Evolutionary conservation across 2,797 vertebrate genomes (phyloP).

Genomic region (Microtus californicus): DNA sequence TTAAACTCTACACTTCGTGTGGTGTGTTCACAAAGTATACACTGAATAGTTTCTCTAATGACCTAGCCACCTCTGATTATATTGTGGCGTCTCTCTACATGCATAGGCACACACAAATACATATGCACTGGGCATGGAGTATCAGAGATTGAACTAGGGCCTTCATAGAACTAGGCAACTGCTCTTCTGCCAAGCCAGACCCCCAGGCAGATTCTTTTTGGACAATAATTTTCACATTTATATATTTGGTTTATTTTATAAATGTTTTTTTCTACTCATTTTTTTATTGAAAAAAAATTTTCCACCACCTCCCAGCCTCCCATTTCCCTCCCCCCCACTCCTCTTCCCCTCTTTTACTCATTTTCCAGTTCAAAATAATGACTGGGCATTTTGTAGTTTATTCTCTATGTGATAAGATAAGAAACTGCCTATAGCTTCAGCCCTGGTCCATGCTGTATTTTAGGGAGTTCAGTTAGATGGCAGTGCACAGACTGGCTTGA

Average conservation of each 20-base stretch:
- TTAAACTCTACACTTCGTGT: not conserved
- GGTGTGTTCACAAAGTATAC: slow-evolving; percentile 28
- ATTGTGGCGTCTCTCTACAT: not conserved
- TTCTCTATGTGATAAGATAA: not conserved
- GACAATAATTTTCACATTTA: not conserved
- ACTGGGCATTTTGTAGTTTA: slow-evolving; percentile 7
- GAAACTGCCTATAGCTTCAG: not conserved
- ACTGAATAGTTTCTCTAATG: slow-evolving; percentile 33
- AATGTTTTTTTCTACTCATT: slow-evolving; percentile 47
- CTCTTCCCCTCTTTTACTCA: too few relatives aligned
- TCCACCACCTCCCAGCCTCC: too few relatives aligned
- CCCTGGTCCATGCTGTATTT: not conserved
- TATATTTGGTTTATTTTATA: slow-evolving; percentile 2
- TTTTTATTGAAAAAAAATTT: not conserved
- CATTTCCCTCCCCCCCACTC: too few relatives aligned
- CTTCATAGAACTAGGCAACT: not conserved
- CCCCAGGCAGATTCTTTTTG: not conserved
- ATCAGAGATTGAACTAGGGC: not conserved
- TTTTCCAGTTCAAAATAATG: slow-evolving; percentile 42
- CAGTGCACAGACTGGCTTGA: not conserved
- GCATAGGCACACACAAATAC: not conserved
- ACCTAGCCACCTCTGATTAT: slow-evolving; percentile 1
- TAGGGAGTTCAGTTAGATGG: not conserved
- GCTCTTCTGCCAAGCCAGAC: not conserved
- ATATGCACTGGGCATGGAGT: not conserved